Percentiles rank a stretch among this genome's conserved stretches.
Evolutionary conservation across 2,888 invertebrate species (phyloP).

Genomic region (Willowsia nigromaculata): DNA sequence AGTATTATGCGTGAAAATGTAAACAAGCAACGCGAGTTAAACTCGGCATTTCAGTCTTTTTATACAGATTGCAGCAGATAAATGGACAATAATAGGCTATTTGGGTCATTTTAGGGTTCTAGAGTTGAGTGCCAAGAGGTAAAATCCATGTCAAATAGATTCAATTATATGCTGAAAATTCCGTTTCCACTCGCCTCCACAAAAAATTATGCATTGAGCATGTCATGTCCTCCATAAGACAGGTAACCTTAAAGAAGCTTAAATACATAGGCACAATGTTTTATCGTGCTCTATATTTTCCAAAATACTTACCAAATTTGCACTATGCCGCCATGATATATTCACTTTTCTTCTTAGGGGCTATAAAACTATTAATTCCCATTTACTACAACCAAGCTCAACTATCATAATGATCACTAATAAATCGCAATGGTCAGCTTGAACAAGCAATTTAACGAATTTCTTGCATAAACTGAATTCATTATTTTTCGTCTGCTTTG

Average conservation of each 20-base stretch:
- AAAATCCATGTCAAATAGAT: neutral
- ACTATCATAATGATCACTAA: constrained; percentile 7
- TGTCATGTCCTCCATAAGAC: neutral
- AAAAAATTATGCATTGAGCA: neutral
- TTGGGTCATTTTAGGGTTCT: constrained; percentile 29
- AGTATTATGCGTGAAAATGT: neutral
- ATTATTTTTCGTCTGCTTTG: constrained; percentile 23
- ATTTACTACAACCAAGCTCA: neutral
- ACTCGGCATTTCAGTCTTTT: no score
- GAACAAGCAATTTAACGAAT: constrained; percentile 23
- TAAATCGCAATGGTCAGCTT: neutral
- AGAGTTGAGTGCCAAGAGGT: constrained; percentile 1
- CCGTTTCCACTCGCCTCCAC: neutral
- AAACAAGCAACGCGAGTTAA: neutral
- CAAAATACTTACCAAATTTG: neutral
- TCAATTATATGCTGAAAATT: constrained; percentile 2
- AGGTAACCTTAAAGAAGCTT: neutral
- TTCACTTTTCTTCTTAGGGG: neutral
- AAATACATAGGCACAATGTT: no score
- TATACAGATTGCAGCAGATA: neutral
- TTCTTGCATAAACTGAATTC: constrained; percentile 56
- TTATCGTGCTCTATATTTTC: constrained; percentile 11
- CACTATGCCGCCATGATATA: neutral
- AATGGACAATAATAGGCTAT: neutral
- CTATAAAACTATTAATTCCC: neutral